Evolutionary conservation across 2,797 vertebrate species (phyloP), one percentile per base, ranked within the genome.

Genomic region (Borostomias antarcticus): DNA sequence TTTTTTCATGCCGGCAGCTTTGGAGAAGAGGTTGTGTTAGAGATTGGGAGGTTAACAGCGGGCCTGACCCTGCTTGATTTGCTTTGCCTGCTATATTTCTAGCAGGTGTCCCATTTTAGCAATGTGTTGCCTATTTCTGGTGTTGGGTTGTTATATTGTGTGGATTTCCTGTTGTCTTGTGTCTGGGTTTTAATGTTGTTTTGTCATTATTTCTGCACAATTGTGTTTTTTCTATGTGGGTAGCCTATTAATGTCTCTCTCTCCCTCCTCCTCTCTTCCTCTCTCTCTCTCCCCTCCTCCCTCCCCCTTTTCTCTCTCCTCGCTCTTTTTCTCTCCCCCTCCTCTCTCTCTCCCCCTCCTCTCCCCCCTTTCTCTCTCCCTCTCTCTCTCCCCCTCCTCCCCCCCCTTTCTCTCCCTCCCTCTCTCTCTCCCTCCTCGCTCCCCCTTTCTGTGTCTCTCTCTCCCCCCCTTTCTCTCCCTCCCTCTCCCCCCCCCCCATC

Each of bases 81-180:
- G n/a, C n/a, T n/a, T n/a, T n/a, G n/a, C n/a, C n/a, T n/a, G n/a
- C n/a, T n/a, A n/a, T n/a, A n/a, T n/a, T n/a, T n/a, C n/a, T n/a
- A n/a, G n/a, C 17, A n/a, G 40, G 15, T 45, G 40, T 45, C 40
- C 72, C 2, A 51, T 51, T 51, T 21, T 51, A 9, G 8, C 10
- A 3, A 35, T 65, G 62, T 11, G 56, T 23, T 63, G 21, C 40
- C 47, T 21, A 4, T 15, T 17, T 1, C 57, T 59, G 19, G 50
- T 74, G 67, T 66, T 47, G 68, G 17, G 68, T 63, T 48, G 60
- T 43, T n/a, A n/a, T n/a, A n/a, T n/a, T n/a, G 54, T 66, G 68
- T 74, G 56, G 58, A 75, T 75, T 73, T 68, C 66, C 56, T 56
- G 26, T 17, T 53, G 51, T 17, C 1, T 54, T 28, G 13, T 30